These are phyloP conservation scores for Agrochola litura DNA, from an alignment of 2,888 invertebrate genomes.

Conservation along the genomic window DNA sequence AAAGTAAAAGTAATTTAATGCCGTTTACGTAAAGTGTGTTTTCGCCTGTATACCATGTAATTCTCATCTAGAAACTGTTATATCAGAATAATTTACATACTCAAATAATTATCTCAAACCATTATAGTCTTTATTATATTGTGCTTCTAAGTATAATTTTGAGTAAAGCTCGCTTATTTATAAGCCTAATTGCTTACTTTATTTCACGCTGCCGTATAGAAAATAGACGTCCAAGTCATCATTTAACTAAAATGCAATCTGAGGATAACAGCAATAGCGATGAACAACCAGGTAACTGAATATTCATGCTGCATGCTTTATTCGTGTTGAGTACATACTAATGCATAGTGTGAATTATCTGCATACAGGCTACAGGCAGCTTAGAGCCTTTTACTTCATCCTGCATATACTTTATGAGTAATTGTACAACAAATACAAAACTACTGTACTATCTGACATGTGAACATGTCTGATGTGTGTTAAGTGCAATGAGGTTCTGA, in stretches of 20 bases:
- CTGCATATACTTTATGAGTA: not conserved
- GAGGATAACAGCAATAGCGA: conserved; percentile 93
- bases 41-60: conserved; percentile 37
- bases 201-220: conserved; percentile 76
- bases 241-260: conserved; percentile 91
- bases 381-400: not conserved
- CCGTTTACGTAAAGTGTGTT: conserved; percentile 31
- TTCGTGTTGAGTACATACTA: not conserved
- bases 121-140: conserved; percentile 29
- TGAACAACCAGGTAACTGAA: conserved; percentile 84
- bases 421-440: not conserved
- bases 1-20: conserved; percentile 20
- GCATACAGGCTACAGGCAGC: not conserved
- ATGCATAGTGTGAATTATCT: not conserved
- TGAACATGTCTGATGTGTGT: too few species aligned
- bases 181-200: conserved; percentile 76
- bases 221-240: conserved; percentile 88
- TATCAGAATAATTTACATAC: not conserved
- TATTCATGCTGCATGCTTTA: conserved; percentile 45
- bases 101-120: conserved; percentile 17
- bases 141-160: conserved; percentile 36
- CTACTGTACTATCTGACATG: not conserved
- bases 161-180: conserved; percentile 63
- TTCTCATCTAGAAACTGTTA: conserved; percentile 16
- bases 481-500: too few species aligned